phyloP scores from a whole-genome alignment of 2,797 vertebrate genomes.

The Channa striata region DNA sequence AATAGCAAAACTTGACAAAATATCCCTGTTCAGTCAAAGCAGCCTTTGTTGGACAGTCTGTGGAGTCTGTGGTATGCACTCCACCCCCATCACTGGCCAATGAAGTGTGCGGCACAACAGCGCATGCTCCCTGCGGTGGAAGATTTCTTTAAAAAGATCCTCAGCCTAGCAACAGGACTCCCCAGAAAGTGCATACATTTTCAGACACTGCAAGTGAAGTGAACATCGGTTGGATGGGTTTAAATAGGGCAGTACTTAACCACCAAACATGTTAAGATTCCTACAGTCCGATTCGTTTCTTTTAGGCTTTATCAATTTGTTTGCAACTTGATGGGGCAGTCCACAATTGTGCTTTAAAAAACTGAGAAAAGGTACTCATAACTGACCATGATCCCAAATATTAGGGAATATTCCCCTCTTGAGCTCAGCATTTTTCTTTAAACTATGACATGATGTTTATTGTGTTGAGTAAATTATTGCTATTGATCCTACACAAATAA shows the following conservation, averaged over 20 bases:
- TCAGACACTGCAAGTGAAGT: background rate
- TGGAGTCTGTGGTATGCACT: conserved; percentile 56
- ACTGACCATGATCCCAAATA: background rate
- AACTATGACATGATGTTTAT: background rate
- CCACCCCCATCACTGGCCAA: conserved; percentile 74
- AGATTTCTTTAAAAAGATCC: conserved; percentile 79
- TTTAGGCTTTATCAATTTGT: background rate
- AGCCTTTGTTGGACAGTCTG: conserved; percentile 50
- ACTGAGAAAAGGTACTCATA: background rate
- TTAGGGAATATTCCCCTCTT: background rate
- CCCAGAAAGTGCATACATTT: conserved; percentile 20
- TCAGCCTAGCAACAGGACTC: conserved; percentile 74
- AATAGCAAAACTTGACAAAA: conserved; percentile 39
- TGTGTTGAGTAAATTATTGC: background rate
- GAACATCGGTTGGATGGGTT: conserved; percentile 22
- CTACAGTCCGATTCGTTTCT: background rate
- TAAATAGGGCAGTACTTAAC: background rate
- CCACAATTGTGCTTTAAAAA: conserved; percentile 10
- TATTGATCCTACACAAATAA: background rate
- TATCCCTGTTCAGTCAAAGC: conserved; percentile 23
- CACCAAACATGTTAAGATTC: background rate
- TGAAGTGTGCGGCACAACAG: conserved; percentile 36
- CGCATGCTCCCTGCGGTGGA: conserved; percentile 68
- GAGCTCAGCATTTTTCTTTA: conserved; percentile 2
- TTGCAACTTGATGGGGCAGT: background rate